Conservation (phyloP, 1,140 invertebrate species). For the Drosophila bocki region DNA sequence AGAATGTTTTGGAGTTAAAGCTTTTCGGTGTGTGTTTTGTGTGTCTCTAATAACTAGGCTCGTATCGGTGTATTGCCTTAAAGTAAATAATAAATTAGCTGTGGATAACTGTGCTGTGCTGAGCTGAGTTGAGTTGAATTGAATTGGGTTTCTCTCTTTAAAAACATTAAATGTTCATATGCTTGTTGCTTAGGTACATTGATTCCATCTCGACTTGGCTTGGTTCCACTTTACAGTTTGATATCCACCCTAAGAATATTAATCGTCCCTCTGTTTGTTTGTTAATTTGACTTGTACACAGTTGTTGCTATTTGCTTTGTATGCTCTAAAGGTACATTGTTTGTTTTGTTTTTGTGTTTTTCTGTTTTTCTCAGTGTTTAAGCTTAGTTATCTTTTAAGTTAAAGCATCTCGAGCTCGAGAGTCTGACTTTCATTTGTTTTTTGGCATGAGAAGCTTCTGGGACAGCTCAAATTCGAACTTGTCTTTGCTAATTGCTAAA, state of each 20-base stretch:
- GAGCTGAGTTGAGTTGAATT: constrained; percentile 35
- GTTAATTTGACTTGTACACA: constrained; percentile 62
- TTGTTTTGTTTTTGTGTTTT: constrained; percentile 30
- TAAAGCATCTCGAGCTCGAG: constrained; percentile 49
- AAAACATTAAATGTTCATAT: constrained; percentile 57
- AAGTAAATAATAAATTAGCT: constrained; percentile 64
- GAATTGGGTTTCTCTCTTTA: constrained; percentile 3
- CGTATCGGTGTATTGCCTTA: constrained; percentile 15
- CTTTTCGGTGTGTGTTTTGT: constrained; percentile 49
- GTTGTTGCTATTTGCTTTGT: constrained; percentile 40
- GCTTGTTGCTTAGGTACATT: constrained; percentile 60
- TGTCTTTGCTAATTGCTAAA: constrained; percentile 57
- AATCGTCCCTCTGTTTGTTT: constrained; percentile 16
- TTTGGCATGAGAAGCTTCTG: constrained; percentile 82
- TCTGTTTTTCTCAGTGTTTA: constrained; percentile 21
- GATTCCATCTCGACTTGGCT: constrained; percentile 55
- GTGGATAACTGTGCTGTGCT: constrained; percentile 25
- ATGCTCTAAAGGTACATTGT: constrained; percentile 63
- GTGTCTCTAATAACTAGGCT: constrained; percentile 51
- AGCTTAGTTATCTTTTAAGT: constrained; percentile 31
- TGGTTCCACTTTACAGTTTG: constrained; percentile 63
- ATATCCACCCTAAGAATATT: constrained; percentile 46
- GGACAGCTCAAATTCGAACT: constrained; percentile 60
- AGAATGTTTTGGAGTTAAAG: constrained; percentile 73
- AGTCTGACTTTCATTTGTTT: constrained; percentile 56